phyloP scores from a whole-genome alignment of 2,113 vertebrate genomes.

The Anarrhichthys ocellatus region DNA sequence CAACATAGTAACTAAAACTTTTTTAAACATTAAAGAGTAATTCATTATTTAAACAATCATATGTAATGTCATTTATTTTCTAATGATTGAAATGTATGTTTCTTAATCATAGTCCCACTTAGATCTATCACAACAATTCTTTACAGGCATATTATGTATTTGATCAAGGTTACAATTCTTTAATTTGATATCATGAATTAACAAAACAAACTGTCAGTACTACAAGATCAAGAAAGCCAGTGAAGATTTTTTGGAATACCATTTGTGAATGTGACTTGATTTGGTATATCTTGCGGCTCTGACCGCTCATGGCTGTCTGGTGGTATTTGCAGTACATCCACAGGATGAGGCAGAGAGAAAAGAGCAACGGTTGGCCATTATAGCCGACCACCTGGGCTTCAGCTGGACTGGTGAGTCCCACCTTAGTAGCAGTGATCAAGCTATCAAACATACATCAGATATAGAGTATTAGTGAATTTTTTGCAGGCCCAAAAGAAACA shows the following conservation, averaged over 20 bases:
- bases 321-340: conserved; percentile 89
- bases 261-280: conserved; percentile 40
- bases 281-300: conserved; percentile 32
- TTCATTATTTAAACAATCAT: neutral
- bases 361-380: conserved; percentile 91
- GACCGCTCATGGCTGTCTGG: conserved; percentile 74
- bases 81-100: neutral
- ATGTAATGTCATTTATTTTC: conserved; percentile 4
- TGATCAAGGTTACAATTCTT: neutral
- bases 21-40: conserved; percentile 20
- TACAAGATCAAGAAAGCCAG: conserved; percentile 75
- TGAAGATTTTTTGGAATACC: conserved; percentile 42
- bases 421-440: neutral
- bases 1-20: conserved; percentile 16
- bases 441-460: neutral
- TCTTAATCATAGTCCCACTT: conserved; percentile 1
- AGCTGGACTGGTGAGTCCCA: conserved; percentile 93
- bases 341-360: conserved; percentile 90
- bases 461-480: neutral
- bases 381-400: conserved; percentile 97
- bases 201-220: conserved; percentile 9
- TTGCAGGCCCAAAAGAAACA: neutral
- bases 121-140: neutral
- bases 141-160: neutral
- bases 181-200: neutral